Evolutionary conservation across 2,797 vertebrate species (phyloP), one percentile per base, ranked within the genome.

Genomic region (Enteromius paludinosus): DNA sequence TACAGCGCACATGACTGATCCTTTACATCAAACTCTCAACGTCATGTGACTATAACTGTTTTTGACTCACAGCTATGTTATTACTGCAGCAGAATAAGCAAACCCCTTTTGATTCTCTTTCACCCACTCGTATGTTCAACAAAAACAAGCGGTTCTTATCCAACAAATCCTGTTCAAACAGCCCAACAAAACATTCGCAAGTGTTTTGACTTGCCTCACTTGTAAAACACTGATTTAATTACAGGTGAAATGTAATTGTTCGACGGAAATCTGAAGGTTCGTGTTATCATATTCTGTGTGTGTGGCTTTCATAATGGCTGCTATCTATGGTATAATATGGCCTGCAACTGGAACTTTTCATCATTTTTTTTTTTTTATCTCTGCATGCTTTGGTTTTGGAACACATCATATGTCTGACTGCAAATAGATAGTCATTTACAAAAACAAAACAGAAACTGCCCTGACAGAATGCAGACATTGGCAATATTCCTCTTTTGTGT

Each of bases 211-310:
- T 23, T 45, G 66, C 49, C 20, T 20, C 25, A 3, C 4, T 43
- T 71, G 52, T n/a, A 59, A 80, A 71, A 80, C 23, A 6, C 52
- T 17, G 25, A 47, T 45, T 71, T 61, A 59, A 28, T 79, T 79
- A 68, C 17, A 80, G 52, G 52, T 33, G 25, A 79, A 61, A 79
- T 6, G 17, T 45, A n/a, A 43, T 45, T 80, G 12, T 23, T 15
- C n/a, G 25, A 43, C 17, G 11, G 49, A 43, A 43, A 56, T 25
- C 35, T 43, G 52, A 7, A 41, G 38, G 17, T 70, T 71, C 28
- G 2, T 25, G 25, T 59, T 23, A 47, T 64, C 61, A 64, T 45
- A 61, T 70, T 30, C 38, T 61, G 52, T 45, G 18, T n/a, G 66
- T 52, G n/a, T 59, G 76, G 45, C 45, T 69, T 79, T 30, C 59